These are phyloP conservation scores for Drosophila meridiana DNA, from an alignment of 2,888 invertebrate species.

Conservation along the genomic window DNA sequence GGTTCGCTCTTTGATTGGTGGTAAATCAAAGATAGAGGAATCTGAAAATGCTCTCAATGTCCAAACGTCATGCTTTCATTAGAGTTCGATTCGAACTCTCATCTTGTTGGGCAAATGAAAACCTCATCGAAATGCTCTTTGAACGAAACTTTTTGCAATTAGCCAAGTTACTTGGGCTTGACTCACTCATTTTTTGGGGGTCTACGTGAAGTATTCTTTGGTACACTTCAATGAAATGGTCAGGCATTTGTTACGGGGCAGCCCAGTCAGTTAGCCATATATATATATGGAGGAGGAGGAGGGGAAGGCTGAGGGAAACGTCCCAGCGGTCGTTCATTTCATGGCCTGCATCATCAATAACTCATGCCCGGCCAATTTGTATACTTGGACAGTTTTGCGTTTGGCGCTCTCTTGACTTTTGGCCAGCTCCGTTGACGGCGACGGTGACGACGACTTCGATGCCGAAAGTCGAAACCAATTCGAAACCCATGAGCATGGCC, in stretches of 20 bases:
- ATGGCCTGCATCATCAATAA: constrained; percentile 77
- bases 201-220: constrained; percentile 35
- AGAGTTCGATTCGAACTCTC: constrained; percentile 8
- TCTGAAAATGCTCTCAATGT: neutral
- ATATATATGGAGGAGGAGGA: neutral
- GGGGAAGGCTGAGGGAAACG: neutral
- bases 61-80: constrained; percentile 1
- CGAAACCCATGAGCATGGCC: constrained; percentile 51
- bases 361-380: constrained; percentile 80
- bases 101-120: constrained; percentile 22
- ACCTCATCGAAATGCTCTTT: constrained; percentile 30
- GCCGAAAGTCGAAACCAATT: constrained; percentile 55
- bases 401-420: constrained; percentile 73
- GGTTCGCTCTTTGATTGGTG: neutral
- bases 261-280: constrained; percentile 35
- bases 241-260: constrained; percentile 62
- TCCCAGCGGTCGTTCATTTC: constrained; percentile 73
- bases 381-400: constrained; percentile 77
- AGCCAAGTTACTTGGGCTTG: constrained; percentile 44
- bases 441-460: constrained; percentile 34
- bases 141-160: constrained; percentile 46
- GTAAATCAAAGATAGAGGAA: neutral
- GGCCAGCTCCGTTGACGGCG: constrained; percentile 41
- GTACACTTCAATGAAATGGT: constrained; percentile 60
- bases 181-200: constrained; percentile 44